A percentile compares a stretch with the other conserved stretches of the same genome.
Conservation (phyloP, 2,113 vertebrate genomes). For the Notarius lentiginosus region DNA sequence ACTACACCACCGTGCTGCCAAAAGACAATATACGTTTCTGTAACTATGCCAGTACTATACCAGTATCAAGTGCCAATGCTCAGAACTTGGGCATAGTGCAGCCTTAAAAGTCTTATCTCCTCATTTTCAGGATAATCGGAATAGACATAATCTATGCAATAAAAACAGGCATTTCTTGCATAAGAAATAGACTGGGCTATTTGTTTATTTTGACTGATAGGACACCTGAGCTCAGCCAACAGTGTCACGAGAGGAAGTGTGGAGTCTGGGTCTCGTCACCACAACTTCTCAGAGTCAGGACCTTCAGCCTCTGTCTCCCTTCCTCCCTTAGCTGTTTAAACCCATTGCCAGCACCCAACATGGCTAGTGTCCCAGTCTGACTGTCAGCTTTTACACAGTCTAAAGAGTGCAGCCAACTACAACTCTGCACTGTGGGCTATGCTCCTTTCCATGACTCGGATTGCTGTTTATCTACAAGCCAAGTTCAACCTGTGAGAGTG, state of each 20-base stretch:
- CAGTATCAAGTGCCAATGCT: not conserved
- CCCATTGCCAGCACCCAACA: conserved; percentile 38
- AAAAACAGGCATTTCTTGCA: not conserved
- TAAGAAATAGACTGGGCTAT: not conserved
- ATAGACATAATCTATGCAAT: not conserved
- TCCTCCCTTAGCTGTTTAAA: conserved; percentile 19
- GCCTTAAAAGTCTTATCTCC: not conserved
- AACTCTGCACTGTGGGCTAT: conserved; percentile 48
- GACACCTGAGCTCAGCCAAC: conserved; percentile 25
- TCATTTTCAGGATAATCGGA: not conserved
- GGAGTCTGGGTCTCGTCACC: conserved; percentile 28
- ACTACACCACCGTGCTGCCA: no score
- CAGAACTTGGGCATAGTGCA: no score
- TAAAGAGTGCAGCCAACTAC: conserved; percentile 45
- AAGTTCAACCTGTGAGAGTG: conserved; percentile 45
- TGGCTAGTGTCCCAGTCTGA: conserved; percentile 53
- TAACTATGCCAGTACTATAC: not conserved
- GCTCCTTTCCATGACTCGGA: conserved; percentile 50
- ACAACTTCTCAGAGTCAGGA: conserved; percentile 19
- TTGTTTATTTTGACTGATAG: conserved; percentile 28
- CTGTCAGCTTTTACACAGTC: conserved; percentile 47
- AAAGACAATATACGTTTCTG: not conserved
- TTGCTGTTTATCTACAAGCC: conserved; percentile 57
- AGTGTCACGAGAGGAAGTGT: conserved; percentile 22
- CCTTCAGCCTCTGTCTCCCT: not conserved